phyloP scores from a whole-genome alignment of 2,888 invertebrate genomes.

The Villa cingulata region DNA sequence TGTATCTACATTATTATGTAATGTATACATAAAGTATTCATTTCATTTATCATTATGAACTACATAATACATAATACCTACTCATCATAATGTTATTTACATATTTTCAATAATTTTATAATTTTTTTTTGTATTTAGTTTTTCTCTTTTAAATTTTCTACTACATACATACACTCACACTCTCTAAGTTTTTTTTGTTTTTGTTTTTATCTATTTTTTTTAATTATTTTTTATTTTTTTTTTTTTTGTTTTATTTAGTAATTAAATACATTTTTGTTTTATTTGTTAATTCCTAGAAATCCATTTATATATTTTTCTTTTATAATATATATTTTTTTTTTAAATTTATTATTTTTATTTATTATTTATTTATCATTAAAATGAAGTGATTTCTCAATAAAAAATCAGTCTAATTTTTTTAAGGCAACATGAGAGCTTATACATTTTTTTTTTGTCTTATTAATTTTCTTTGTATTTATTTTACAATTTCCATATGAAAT shows the following conservation, averaged over 20 bases:
- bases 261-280: neutral
- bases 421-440: conserved; percentile 50
- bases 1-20: too few species aligned
- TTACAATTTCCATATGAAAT: neutral
- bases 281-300: neutral
- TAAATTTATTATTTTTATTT: neutral
- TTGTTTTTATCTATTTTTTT: neutral
- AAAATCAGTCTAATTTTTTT: conserved; percentile 52
- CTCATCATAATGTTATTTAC: too few species aligned
- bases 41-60: too few species aligned
- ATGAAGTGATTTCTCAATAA: neutral
- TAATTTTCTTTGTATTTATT: neutral
- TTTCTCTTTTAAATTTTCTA: too few species aligned
- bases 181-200: neutral
- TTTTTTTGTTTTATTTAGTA: neutral
- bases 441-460: conserved; percentile 5
- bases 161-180: too few species aligned
- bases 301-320: neutral
- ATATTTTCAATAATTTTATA: too few species aligned
- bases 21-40: too few species aligned
- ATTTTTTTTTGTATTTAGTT: too few species aligned
- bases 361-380: neutral
- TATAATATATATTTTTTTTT: neutral
- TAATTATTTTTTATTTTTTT: neutral
- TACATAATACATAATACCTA: too few species aligned